Percentiles rank a stretch among this genome's conserved stretches.
These are phyloP conservation scores for Papilio xuthus DNA, from an alignment of 1,140 invertebrate genomes.

Conservation along the genomic window DNA sequence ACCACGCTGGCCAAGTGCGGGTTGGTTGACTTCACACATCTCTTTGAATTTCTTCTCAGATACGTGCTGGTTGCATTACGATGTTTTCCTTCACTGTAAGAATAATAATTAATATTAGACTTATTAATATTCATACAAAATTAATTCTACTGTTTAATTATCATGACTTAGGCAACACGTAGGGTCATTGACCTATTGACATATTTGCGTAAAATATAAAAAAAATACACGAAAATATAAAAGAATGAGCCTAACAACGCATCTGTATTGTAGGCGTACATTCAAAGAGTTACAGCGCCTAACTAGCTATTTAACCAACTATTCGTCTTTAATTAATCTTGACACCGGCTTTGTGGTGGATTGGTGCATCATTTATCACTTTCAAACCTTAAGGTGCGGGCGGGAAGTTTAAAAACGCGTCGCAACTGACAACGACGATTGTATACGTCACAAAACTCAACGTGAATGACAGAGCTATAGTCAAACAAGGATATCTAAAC, in stretches of 20 bases:
- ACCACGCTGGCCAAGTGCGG: too few relatives aligned
- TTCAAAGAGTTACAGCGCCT: slow-evolving; percentile 61
- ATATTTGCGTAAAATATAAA: slow-evolving; percentile 16
- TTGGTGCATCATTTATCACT: slow-evolving; percentile 71
- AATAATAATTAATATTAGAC: too few relatives aligned
- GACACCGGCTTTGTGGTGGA: slow-evolving; percentile 64
- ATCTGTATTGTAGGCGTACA: neutral
- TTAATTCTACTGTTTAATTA: too few relatives aligned
- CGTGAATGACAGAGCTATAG: neutral
- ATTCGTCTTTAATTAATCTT: slow-evolving; percentile 75
- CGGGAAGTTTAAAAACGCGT: slow-evolving; percentile 52
- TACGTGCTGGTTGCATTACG: too few relatives aligned
- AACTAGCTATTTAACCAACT: slow-evolving; percentile 76
- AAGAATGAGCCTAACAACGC: slow-evolving; percentile 18
- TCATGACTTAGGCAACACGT: neutral
- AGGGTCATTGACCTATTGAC: slow-evolving; percentile 24
- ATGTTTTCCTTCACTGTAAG: too few relatives aligned
- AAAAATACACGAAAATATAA: neutral
- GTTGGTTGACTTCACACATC: too few relatives aligned
- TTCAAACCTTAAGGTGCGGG: slow-evolving; percentile 51
- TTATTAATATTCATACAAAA: too few relatives aligned
- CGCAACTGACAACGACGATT: neutral
- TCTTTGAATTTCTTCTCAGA: too few relatives aligned
- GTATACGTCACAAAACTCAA: neutral
- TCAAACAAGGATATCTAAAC: too few relatives aligned